Conservation (phyloP, 1,140 invertebrate species). For the Anastatus disparis region DNA sequence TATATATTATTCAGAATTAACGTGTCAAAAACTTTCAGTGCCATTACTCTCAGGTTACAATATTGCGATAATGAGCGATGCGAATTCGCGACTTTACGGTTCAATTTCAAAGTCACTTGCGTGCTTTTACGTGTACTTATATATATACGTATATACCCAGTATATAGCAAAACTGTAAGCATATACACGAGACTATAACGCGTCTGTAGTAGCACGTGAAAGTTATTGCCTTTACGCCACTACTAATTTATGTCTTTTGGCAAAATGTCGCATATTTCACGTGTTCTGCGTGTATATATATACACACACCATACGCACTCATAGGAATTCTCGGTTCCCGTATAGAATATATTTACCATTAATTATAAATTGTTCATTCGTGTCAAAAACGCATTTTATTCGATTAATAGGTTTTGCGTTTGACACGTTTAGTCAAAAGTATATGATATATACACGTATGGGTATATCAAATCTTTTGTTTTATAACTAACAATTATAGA, state of each 20-base stretch:
- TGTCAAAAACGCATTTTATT: background rate
- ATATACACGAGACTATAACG: too few species aligned
- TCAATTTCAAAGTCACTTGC: conserved; percentile 46
- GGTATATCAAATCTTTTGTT: too few species aligned
- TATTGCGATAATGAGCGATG: conserved; percentile 25
- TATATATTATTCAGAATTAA: too few species aligned
- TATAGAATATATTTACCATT: background rate
- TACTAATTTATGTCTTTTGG: conserved; percentile 45
- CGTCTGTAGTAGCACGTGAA: conserved; percentile 24
- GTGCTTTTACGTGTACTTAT: too few species aligned
- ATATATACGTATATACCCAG: too few species aligned
- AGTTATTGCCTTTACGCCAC: conserved; percentile 43
- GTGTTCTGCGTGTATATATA: background rate
- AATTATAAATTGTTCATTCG: background rate
- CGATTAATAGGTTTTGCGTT: background rate
- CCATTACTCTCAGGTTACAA: background rate
- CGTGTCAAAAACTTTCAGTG: background rate
- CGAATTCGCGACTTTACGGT: conserved; percentile 44
- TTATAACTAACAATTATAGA: too few species aligned
- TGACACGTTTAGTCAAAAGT: background rate
- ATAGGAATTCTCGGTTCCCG: too few species aligned
- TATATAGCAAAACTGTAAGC: too few species aligned
- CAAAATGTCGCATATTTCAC: conserved; percentile 30
- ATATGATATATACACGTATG: background rate
- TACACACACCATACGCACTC: too few species aligned